Conservation (phyloP, 2,797 vertebrate species). For the Chanos chanos region DNA sequence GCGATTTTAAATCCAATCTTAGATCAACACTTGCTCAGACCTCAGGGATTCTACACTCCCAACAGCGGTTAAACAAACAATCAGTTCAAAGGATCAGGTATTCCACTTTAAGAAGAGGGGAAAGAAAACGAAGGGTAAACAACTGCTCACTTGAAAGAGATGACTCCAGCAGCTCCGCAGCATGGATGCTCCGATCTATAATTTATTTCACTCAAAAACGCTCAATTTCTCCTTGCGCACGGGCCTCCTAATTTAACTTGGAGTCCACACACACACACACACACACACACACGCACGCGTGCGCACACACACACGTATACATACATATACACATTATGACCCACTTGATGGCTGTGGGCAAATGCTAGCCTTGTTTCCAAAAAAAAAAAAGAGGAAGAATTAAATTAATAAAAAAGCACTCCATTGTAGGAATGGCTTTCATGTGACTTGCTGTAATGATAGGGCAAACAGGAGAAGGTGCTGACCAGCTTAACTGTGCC, state of each 20-base stretch:
- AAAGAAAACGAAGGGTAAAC: conserved; percentile 64
- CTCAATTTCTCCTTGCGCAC: conserved; percentile 55
- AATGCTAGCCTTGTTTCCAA: conserved; percentile 18
- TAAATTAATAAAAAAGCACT: conserved; percentile 27
- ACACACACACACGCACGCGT: neutral
- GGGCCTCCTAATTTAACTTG: conserved; percentile 56
- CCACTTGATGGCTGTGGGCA: conserved; percentile 33
- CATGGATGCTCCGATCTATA: conserved; percentile 65
- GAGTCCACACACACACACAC: conserved; percentile 46
- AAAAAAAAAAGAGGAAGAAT: conserved; percentile 12
- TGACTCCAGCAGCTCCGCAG: conserved; percentile 54
- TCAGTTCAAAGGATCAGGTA: conserved; percentile 75
- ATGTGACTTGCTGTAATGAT: conserved; percentile 11
- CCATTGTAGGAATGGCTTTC: conserved; percentile 7
- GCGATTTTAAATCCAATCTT: conserved; percentile 78
- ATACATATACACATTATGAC: neutral
- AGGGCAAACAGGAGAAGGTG: conserved; percentile 20
- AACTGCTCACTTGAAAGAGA: conserved; percentile 75
- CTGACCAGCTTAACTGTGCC: conserved; percentile 33
- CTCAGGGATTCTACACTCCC: conserved; percentile 77
- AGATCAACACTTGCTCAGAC: conserved; percentile 76
- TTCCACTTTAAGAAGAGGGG: conserved; percentile 62
- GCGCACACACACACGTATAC: no score
- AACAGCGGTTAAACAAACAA: conserved; percentile 78
- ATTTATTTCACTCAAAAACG: conserved; percentile 59